Evolutionary conservation across 2,113 vertebrate genomes (phyloP), one percentile per base, ranked within the genome.

Genomic region (Ptyas mucosa): DNA sequence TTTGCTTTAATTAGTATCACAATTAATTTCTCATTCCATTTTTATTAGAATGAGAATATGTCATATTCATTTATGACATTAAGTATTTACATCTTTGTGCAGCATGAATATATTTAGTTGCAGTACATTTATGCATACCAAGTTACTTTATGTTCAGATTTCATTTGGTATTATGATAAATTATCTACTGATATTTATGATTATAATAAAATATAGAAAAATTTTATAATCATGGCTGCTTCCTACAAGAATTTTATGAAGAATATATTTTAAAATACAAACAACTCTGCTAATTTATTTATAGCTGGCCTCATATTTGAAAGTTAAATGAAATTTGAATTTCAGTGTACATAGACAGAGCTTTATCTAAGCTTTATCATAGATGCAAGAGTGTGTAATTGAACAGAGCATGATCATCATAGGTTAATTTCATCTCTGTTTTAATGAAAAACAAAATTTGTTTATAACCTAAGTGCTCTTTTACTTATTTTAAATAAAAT

Each of bases 1-100:
- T 69, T 69, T 34, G 29, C 14, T 69, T 93, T 0, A 39, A 14
- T n/a, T 52, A 39, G 15, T 34, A 90, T 87, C 53, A 3, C 7
- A 0, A 10, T 52, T 89, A 11, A 43, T 61, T 89, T 14, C 4
- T 52, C 24, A 61, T n/a, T 0, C 0, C 4, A 0, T 91, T 90
- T 64, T 52, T 49, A 0, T 57, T 92, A 88, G 87, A 90, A 75
- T 26, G 52, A 88, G 58, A 89, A 87, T 21, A 0, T 18, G 3
- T 1, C 0, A 29, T 88, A 0, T 54, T 1, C 0, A 29, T 88
- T 0, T 54, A 21, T 92, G 55, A 64, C 24, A 90, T 39, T n/a
- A 8, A 2, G 61, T n/a, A 43, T 7, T 2, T 55, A 53, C 24
- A 20, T 52, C 8, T 39, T 46, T 64, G 15, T n/a, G 0, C 1